A percentile compares a stretch with the other conserved stretches of the same genome.
Evolutionary conservation across 2,888 invertebrate genomes (phyloP).

Genomic region (Ctenicera cuprea): DNA sequence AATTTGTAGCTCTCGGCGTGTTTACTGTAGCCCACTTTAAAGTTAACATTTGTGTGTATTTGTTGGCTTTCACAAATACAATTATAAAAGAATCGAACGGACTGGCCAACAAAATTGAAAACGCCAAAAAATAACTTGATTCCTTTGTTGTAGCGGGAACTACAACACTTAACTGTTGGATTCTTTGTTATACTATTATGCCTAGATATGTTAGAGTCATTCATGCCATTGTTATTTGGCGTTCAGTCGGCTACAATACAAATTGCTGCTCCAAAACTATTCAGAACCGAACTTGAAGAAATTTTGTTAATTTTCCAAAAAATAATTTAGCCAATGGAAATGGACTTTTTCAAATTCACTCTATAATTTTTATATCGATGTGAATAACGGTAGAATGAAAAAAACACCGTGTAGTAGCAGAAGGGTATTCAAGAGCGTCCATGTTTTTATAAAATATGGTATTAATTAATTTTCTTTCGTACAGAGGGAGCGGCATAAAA

Average conservation of each 20-base stretch:
- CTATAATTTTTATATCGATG: too few relatives aligned
- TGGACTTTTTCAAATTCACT: too few relatives aligned
- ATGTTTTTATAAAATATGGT: too few relatives aligned
- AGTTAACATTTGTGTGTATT: constrained; percentile 53
- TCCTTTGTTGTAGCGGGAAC: constrained; percentile 59
- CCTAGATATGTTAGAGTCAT: constrained; percentile 63
- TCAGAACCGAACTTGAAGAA: constrained; percentile 57
- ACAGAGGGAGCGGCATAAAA: too few relatives aligned
- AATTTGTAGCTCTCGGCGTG: constrained; percentile 11
- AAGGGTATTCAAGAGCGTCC: too few relatives aligned
- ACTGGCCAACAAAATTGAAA: constrained; percentile 55
- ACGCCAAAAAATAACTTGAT: constrained; percentile 61
- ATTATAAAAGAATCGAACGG: constrained; percentile 56
- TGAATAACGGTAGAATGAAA: too few relatives aligned
- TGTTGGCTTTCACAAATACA: constrained; percentile 57
- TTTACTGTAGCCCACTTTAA: constrained; percentile 52
- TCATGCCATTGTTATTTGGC: constrained; percentile 63
- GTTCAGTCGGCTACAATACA: constrained; percentile 60
- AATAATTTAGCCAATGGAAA: too few relatives aligned
- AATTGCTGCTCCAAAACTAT: constrained; percentile 59
- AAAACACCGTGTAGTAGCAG: too few relatives aligned
- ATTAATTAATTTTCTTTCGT: too few relatives aligned
- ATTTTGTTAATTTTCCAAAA: background rate
- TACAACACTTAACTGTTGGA: constrained; percentile 62
- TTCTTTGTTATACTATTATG: constrained; percentile 64